A percentile compares a stretch with the other conserved stretches of the same genome.
Conservation (phyloP, 1,140 invertebrate species). For the Lucilia sericata region DNA sequence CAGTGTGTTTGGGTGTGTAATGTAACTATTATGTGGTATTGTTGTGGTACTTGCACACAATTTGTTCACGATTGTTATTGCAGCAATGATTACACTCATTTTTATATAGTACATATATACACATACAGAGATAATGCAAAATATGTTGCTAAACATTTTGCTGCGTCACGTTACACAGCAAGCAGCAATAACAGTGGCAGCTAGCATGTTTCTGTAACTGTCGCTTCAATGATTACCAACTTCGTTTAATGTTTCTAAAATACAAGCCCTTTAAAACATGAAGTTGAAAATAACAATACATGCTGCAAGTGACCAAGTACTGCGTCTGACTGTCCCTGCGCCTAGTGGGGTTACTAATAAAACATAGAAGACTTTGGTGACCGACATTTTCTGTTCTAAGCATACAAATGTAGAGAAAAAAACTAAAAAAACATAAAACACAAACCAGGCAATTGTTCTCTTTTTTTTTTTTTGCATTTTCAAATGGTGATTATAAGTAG, state of each 20-base stretch:
- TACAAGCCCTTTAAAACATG: not conserved
- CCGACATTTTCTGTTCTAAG: not conserved
- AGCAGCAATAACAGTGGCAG: not conserved
- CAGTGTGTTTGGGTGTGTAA: not conserved
- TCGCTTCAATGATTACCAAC: not conserved
- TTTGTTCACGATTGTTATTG: conserved; percentile 27
- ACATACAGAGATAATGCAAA: not conserved
- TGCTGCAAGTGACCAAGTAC: not conserved
- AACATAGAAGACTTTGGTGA: not conserved
- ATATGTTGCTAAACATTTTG: not conserved
- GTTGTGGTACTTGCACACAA: conserved; percentile 40
- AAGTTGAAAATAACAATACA: not conserved
- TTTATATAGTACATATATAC: not conserved
- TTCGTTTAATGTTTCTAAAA: conserved; percentile 15
- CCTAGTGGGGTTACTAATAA: not conserved
- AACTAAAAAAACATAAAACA: not conserved
- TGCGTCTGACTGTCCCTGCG: not conserved
- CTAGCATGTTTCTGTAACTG: not conserved
- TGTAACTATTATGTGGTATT: conserved; percentile 35
- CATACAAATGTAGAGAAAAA: not conserved
- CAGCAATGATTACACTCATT: not conserved
- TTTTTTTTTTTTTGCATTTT: not conserved
- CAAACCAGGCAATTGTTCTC: not conserved
- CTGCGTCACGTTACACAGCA: not conserved
- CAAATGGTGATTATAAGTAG: not conserved